Percentiles rank a stretch among this genome's conserved stretches.
These are phyloP conservation scores for Momotus momota DNA, from an alignment of 2,797 vertebrate genomes.

Conservation along the genomic window DNA sequence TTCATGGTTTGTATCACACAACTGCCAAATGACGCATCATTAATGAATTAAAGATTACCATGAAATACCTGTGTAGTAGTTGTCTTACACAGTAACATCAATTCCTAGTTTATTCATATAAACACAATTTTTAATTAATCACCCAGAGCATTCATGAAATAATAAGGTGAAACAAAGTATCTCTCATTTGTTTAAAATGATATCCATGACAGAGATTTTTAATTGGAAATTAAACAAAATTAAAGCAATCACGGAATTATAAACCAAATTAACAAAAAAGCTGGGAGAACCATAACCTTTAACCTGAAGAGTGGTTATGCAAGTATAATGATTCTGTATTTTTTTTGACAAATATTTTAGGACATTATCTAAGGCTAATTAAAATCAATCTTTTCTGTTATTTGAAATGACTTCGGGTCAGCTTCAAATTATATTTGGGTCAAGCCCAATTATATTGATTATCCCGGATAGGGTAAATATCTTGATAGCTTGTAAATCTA, in stretches of 20 bases:
- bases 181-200: conserved; percentile 29
- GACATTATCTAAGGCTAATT: conserved; percentile 36
- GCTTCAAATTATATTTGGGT: conserved; percentile 21
- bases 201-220: conserved; percentile 35
- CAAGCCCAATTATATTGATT: conserved; percentile 57
- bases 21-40: neutral
- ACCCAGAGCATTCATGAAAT: conserved; percentile 25
- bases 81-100: neutral
- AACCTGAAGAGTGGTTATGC: neutral
- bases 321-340: conserved; percentile 7
- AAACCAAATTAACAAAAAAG: conserved; percentile 3
- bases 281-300: neutral
- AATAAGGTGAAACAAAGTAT: conserved; percentile 3
- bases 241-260: neutral
- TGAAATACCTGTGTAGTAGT: neutral
- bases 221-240: conserved; percentile 20
- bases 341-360: conserved; percentile 39
- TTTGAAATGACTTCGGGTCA: neutral
- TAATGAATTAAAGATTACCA: neutral
- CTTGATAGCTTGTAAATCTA: neutral
- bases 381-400: conserved; percentile 10
- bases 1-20: neutral
- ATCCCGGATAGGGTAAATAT: neutral
- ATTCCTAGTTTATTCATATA: conserved; percentile 48
- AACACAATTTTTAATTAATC: conserved; percentile 54